A percentile compares a stretch with the other conserved stretches of the same genome.
Conservation (phyloP, 2,113 vertebrate genomes). For the Halcyon senegalensis region DNA sequence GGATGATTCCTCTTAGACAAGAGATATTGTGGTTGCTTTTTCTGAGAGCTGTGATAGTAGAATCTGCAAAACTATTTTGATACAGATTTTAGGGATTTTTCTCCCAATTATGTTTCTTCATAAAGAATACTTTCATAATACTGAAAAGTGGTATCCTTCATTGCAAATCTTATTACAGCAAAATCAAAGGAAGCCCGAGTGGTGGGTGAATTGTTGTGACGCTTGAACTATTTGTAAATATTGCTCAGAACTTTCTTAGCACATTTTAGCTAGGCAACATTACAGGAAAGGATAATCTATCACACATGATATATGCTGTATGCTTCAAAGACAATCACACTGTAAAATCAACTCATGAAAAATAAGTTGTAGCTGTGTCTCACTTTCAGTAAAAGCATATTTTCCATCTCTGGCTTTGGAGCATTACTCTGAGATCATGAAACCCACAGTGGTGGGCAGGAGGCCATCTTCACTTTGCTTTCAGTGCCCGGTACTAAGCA, state of each 20-base stretch:
- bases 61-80: slow-evolving; percentile 45
- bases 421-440: background rate
- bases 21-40: slow-evolving; percentile 21
- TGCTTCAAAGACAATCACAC: slow-evolving; percentile 50
- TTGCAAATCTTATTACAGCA: slow-evolving; percentile 64
- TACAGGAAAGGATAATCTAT: slow-evolving; percentile 78
- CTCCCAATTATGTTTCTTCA: slow-evolving; percentile 36
- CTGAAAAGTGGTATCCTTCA: slow-evolving; percentile 69
- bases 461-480: background rate
- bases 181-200: slow-evolving; percentile 58
- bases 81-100: slow-evolving; percentile 63
- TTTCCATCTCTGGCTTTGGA: background rate
- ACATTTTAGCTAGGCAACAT: slow-evolving; percentile 72
- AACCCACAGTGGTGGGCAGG: background rate
- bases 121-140: slow-evolving; percentile 58
- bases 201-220: slow-evolving; percentile 80
- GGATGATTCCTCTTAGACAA: background rate
- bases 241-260: slow-evolving; percentile 77
- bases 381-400: background rate
- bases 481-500: background rate
- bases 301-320: slow-evolving; percentile 64
- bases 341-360: slow-evolving; percentile 27
- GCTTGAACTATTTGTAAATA: slow-evolving; percentile 82
- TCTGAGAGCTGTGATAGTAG: slow-evolving; percentile 59
- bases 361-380: background rate